phyloP scores from a whole-genome alignment of 2,888 invertebrate species.

The Camptogramma bilineatum region DNA sequence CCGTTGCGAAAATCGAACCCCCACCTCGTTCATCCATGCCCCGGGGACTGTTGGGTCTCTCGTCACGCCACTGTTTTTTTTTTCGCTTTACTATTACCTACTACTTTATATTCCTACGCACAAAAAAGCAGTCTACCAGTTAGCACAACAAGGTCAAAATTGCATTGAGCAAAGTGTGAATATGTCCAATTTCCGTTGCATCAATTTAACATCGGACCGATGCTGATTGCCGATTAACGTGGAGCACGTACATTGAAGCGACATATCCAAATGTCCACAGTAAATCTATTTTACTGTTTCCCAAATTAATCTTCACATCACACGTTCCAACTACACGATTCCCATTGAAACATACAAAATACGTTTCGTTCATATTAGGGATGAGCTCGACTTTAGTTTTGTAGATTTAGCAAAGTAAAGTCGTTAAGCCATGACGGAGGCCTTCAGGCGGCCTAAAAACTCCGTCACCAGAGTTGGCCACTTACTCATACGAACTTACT shows the following conservation, averaged over 20 bases:
- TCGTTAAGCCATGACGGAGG: too few species aligned
- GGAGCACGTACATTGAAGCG: slow-evolving; percentile 30
- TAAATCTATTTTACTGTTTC: slow-evolving; percentile 12
- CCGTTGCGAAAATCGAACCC: not conserved
- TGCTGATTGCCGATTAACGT: slow-evolving; percentile 19
- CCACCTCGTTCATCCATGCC: too few species aligned
- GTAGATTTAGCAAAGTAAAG: not conserved
- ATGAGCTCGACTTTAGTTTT: not conserved
- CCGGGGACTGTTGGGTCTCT: too few species aligned
- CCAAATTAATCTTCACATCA: slow-evolving; percentile 27
- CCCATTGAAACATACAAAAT: slow-evolving; percentile 27
- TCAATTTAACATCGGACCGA: slow-evolving; percentile 19
- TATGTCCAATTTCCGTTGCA: slow-evolving; percentile 23
- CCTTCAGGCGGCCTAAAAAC: too few species aligned
- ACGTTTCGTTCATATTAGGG: slow-evolving; percentile 11
- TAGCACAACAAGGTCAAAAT: slow-evolving; percentile 4
- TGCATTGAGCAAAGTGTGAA: slow-evolving; percentile 19
- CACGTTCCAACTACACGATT: slow-evolving; percentile 28
- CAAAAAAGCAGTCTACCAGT: not conserved
- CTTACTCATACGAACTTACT: too few species aligned
- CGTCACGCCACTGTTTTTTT: too few species aligned
- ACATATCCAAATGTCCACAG: slow-evolving; percentile 20
- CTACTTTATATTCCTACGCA: not conserved
- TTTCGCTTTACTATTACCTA: too few species aligned
- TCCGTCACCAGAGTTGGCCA: too few species aligned